Conservation (phyloP, 2,888 invertebrate genomes). For the Rhagonycha lutea region DNA sequence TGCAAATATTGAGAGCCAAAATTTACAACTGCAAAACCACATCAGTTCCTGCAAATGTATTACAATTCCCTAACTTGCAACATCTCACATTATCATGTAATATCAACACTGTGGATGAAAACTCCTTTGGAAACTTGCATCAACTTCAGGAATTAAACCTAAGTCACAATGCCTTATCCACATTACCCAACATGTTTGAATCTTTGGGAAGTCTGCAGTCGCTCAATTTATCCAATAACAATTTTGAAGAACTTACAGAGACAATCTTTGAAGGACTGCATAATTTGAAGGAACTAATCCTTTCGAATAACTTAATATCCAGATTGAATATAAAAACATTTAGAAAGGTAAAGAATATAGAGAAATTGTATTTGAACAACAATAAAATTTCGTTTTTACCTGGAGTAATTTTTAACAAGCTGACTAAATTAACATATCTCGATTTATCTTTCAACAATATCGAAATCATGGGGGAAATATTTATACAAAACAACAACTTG, state of each 20-base stretch:
- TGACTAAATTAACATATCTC: constrained; percentile 26
- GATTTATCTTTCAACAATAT: constrained; percentile 35
- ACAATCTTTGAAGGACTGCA: constrained; percentile 31
- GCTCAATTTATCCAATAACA: constrained; percentile 33
- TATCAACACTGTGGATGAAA: constrained; percentile 23
- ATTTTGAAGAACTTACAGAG: constrained; percentile 28
- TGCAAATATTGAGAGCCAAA: background rate
- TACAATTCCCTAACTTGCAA: constrained; percentile 31
- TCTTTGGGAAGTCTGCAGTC: constrained; percentile 20
- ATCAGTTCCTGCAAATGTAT: constrained; percentile 9
- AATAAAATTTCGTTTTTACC: constrained; percentile 31
- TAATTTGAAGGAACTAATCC: constrained; percentile 29
- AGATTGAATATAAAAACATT: constrained; percentile 31
- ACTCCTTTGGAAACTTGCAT: constrained; percentile 30
- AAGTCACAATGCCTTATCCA: constrained; percentile 28
- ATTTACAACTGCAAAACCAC: constrained; percentile 15
- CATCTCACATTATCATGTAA: constrained; percentile 27
- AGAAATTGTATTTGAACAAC: constrained; percentile 31
- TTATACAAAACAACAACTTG: constrained; percentile 21
- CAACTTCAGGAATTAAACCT: constrained; percentile 30
- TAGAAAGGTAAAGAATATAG: constrained; percentile 23
- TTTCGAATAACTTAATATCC: constrained; percentile 33
- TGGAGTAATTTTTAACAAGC: constrained; percentile 34
- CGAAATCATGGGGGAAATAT: constrained; percentile 24
- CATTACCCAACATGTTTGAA: constrained; percentile 31